Evolutionary conservation across 2,888 invertebrate genomes (phyloP), one percentile per base, ranked within the genome.

Genomic region (Pterobdella sp.): DNA sequence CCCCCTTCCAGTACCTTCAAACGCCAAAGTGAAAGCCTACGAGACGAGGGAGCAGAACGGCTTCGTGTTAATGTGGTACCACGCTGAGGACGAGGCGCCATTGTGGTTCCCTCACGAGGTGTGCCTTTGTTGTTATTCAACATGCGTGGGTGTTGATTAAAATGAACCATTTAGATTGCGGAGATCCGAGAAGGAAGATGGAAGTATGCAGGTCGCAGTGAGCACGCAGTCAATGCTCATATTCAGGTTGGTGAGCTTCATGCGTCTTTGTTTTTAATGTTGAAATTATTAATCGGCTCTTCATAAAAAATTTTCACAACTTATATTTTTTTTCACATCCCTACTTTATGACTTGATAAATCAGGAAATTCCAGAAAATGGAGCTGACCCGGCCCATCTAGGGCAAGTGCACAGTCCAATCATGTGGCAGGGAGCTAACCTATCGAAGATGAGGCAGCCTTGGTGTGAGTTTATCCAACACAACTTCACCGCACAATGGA

Each of bases 291-390:
- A 64, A 42, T 29, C 36, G 22, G 42, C 29, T n/a, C 7, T 31
- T 49, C n/a, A 49, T 49, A 26, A 0, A 22, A n/a, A 42, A 42
- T 22, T 22, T 42, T 14, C 7, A 42, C 22, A 42, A 42, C 49
- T 42, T 42, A 14, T 14, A 42, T 14, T 42, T 14, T 7, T 22
- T 14, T 42, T 42, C 22, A 42, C 29, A 14, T 64, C 18, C 14
- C 29, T 64, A 14, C 10, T 22, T 22, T 64, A 10, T 10, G 14
- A 14, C 14, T 18, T 73, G 68, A 29, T 29, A 31, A 35, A 34
- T 1, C 84, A 91, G 90, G 93, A 94, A 79, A 90, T 93, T 56
- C 92, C 93, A 0, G 93, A 93, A 81, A 94, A 94, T 79, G 93
- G 92, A 0, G 91, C 92, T 0, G 93, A 94, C 79, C 86, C 90